phyloP scores from a whole-genome alignment of 2,797 vertebrate species.

The Sebastes hubbsi region DNA sequence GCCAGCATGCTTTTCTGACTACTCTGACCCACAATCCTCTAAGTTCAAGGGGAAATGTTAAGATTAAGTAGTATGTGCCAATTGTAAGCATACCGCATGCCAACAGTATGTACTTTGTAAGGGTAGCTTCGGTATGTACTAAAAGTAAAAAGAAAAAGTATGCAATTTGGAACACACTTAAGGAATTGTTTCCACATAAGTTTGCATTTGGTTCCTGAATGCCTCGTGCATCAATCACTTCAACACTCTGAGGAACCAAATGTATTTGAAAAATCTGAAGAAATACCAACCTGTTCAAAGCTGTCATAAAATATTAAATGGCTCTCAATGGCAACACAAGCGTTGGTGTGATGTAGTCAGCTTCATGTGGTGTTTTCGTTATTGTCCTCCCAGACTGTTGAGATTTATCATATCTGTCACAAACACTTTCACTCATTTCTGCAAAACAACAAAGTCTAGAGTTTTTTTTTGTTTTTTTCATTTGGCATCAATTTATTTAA shows the following conservation, averaged over 20 bases:
- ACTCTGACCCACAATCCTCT: too few relatives aligned
- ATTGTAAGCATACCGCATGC: too few relatives aligned
- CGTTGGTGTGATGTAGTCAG: not conserved
- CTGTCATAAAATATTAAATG: not conserved
- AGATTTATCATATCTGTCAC: not conserved
- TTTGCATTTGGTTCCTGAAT: too few relatives aligned
- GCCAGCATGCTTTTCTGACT: too few relatives aligned
- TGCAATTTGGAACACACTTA: too few relatives aligned
- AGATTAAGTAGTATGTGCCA: too few relatives aligned
- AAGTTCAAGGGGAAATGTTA: too few relatives aligned
- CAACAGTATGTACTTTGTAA: too few relatives aligned
- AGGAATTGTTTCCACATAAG: too few relatives aligned
- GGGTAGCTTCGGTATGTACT: too few relatives aligned
- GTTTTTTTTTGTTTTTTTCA: constrained; percentile 1
- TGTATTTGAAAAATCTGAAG: not conserved
- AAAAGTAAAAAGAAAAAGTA: too few relatives aligned
- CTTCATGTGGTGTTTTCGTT: not conserved
- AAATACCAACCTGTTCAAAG: not conserved
- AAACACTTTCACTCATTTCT: not conserved
- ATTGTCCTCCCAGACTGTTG: not conserved
- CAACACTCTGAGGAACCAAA: not conserved
- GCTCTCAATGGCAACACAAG: not conserved
- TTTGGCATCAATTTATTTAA: constrained; percentile 82
- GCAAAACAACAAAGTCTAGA: constrained; percentile 1
- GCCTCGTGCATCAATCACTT: not conserved